Conservation (phyloP, 2,113 vertebrate species). For the Glaucomys volans region DNA sequence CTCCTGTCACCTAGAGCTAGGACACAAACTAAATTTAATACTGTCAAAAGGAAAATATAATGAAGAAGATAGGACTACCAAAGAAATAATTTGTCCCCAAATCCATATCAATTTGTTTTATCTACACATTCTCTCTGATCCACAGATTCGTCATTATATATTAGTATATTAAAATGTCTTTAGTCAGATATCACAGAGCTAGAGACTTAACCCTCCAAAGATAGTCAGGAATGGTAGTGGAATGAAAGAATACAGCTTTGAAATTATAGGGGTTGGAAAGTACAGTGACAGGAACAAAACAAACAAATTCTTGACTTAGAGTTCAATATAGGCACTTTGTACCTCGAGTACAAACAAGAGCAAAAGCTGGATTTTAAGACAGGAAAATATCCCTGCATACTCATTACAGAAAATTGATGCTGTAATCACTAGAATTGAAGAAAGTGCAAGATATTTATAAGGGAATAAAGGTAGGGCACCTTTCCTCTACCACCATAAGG, state of each 20-base stretch:
- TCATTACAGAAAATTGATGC: background rate
- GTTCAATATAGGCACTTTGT: background rate
- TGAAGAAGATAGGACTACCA: background rate
- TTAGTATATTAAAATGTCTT: background rate
- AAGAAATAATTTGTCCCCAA: conserved; percentile 14
- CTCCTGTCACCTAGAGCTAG: background rate
- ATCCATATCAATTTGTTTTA: background rate
- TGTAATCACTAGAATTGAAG: background rate
- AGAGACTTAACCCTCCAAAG: background rate
- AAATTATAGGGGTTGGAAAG: background rate
- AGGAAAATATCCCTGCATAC: background rate
- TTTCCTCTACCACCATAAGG: background rate
- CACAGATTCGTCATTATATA: background rate
- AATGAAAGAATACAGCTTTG: background rate
- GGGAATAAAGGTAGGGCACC: background rate
- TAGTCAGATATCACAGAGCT: background rate
- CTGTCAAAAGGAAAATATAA: background rate
- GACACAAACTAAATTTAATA: background rate
- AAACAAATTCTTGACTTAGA: background rate
- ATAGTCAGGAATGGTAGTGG: background rate
- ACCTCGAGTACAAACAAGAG: background rate
- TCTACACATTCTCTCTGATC: background rate
- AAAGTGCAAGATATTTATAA: background rate
- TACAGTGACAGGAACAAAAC: background rate
- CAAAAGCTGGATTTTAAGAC: background rate